Conservation (phyloP, 2,888 invertebrate species). For the Diloba caeruleocephala region DNA sequence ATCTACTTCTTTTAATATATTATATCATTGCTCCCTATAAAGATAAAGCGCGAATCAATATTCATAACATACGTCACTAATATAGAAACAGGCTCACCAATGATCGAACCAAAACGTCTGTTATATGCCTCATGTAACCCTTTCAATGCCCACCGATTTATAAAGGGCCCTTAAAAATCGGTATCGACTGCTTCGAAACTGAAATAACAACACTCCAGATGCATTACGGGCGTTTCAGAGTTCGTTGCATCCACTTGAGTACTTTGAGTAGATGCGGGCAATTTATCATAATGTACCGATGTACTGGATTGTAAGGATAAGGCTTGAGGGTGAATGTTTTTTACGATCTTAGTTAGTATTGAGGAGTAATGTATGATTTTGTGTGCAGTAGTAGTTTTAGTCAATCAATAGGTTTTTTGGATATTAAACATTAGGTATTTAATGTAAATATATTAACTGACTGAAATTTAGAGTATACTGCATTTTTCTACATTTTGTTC, state of each 20-base stretch:
- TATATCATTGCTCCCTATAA: too few relatives aligned
- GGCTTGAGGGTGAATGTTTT: not conserved
- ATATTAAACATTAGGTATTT: too few relatives aligned
- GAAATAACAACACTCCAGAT: slow-evolving; percentile 53
- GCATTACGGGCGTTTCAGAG: slow-evolving; percentile 47
- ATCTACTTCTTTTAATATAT: too few relatives aligned
- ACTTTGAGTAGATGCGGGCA: slow-evolving; percentile 16
- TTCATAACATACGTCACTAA: slow-evolving; percentile 8
- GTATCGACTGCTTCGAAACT: slow-evolving; percentile 30
- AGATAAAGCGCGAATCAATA: slow-evolving; percentile 4
- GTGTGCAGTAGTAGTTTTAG: too few relatives aligned
- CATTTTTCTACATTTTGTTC: too few relatives aligned
- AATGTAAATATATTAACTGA: too few relatives aligned
- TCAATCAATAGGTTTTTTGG: too few relatives aligned
- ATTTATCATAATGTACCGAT: slow-evolving; percentile 37
- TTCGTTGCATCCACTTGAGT: slow-evolving; percentile 53
- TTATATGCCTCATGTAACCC: slow-evolving; percentile 47
- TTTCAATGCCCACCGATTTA: slow-evolving; percentile 46
- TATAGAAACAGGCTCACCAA: slow-evolving; percentile 4
- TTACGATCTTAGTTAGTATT: not conserved
- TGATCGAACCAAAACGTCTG: slow-evolving; percentile 18
- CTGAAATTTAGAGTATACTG: too few relatives aligned
- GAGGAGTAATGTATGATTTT: not conserved
- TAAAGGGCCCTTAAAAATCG: slow-evolving; percentile 40
- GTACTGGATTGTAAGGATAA: slow-evolving; percentile 24